Evolutionary conservation across 2,797 vertebrate species (phyloP).

Genomic region (Gila robusta): DNA sequence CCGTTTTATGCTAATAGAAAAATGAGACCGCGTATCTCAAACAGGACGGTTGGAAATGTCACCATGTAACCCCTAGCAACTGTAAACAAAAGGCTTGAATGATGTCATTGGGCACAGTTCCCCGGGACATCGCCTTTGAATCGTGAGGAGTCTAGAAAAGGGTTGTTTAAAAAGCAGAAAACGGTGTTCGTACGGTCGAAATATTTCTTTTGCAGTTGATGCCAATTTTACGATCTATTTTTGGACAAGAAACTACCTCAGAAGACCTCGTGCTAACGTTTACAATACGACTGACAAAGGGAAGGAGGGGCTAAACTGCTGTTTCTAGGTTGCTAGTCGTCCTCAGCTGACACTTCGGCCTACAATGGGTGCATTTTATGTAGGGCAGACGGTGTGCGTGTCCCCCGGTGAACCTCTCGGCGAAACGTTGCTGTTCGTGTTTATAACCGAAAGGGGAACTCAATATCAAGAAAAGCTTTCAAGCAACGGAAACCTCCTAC

Average conservation of each 20-base stretch:
- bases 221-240: not conserved
- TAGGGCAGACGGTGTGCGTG: slow-evolving; percentile 63
- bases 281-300: slow-evolving; percentile 26
- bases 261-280: slow-evolving; percentile 20
- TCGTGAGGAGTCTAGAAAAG: not conserved
- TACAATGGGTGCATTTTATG: slow-evolving; percentile 55
- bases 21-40: not conserved
- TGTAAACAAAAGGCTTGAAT: slow-evolving; percentile 51
- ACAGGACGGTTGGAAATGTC: slow-evolving; percentile 53
- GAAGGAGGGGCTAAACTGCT: slow-evolving; percentile 18
- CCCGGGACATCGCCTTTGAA: slow-evolving; percentile 31
- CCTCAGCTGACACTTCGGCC: slow-evolving; percentile 61
- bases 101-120: slow-evolving; percentile 53
- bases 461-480: slow-evolving; percentile 34
- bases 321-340: slow-evolving; percentile 61
- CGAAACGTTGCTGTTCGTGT: slow-evolving; percentile 34
- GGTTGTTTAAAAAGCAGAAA: not conserved
- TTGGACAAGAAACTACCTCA: not conserved
- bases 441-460: slow-evolving; percentile 53
- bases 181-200: not conserved
- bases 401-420: slow-evolving; percentile 62
- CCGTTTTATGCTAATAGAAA: not conserved
- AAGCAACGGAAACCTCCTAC: slow-evolving; percentile 46
- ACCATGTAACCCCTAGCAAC: slow-evolving; percentile 62
- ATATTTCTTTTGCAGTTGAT: not conserved